Base-by-base conservation (phyloP, 1,140 invertebrate genomes). In the Macrobrachium rosenbergii region DNA sequence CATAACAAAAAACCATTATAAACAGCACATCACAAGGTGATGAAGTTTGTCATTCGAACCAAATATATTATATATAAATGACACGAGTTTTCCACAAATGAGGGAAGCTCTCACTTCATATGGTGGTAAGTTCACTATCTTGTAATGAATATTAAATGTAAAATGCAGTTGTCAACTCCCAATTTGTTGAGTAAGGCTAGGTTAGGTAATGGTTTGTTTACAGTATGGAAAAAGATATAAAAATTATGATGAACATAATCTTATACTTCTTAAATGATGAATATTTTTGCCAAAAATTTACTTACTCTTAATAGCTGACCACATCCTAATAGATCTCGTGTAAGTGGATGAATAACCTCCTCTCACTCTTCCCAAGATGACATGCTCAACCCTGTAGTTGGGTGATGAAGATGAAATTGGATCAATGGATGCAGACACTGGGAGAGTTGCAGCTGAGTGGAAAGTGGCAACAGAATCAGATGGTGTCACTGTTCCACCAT, bases 361-460 rank as follows among this genome's bases (percentile, higher is more conserved):
- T 72, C 87, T 83, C 45, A 84, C 79, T 16, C 84, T 69, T 21
- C 79, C 81, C 67, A 84, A 60, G 8, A 83, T 89, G 14, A 83
- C 60, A 28, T 88, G 87, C 19, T 90, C 89, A 23, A 82, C 88
- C 37, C 85, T 69, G 63, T 89, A 87, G 69, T 80, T 87, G 14
- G 83, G 88, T 17, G 83, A 75, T 43, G 72, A 59, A 8, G 86
- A 83, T 72, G 82, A 80, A 45, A 83, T n/a, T 10, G 86, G 86
- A 60, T 88, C 86, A 19, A 88, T 45, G 10, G 86, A 88, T 21
- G 80, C 86, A 59, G 80, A 88, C 19, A 88, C 75, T n/a, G 86
- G 86, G 17, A 88, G 76, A 62, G 86, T 88, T 73, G 86, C 80
- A 11, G 86, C 80, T 19, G 86, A 88, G 60, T 88, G 86, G 80